Evolutionary conservation across 2,113 vertebrate species (phyloP).

Genomic region (Melierax canorus): DNA sequence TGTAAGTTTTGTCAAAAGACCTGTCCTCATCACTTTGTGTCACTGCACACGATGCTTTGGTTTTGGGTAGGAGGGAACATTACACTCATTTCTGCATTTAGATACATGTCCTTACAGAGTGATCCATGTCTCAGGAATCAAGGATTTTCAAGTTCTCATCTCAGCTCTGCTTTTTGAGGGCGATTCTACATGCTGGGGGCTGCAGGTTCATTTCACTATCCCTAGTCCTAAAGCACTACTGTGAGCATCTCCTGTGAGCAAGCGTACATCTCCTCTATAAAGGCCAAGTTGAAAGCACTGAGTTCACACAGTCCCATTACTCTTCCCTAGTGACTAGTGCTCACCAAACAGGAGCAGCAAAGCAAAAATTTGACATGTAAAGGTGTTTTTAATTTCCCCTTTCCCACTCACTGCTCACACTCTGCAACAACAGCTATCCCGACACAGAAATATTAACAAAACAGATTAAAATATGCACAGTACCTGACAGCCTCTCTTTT

Average conservation of each 20-base stretch:
- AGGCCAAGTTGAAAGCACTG: neutral
- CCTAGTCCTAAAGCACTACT: neutral
- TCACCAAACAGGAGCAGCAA: neutral
- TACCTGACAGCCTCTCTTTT: conserved; percentile 98
- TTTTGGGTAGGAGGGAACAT: neutral
- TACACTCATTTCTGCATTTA: neutral
- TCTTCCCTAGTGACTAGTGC: neutral
- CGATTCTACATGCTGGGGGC: neutral
- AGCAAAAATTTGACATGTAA: neutral
- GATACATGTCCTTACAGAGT: neutral
- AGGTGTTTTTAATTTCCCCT: neutral
- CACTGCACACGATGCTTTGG: neutral
- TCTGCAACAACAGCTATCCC: neutral
- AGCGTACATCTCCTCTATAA: neutral
- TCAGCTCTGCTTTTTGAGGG: neutral
- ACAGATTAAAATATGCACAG: conserved; percentile 6
- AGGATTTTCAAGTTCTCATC: neutral
- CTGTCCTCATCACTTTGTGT: neutral
- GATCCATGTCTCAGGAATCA: neutral
- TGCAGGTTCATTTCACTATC: neutral
- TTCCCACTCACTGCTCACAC: neutral
- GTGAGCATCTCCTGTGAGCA: neutral
- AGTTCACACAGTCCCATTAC: neutral
- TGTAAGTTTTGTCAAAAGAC: neutral
- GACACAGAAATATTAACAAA: neutral